Percentiles rank a stretch among this genome's conserved stretches.
phyloP scores from a whole-genome alignment of 2,888 invertebrate species.

The Ormyrus nitidulus region DNA sequence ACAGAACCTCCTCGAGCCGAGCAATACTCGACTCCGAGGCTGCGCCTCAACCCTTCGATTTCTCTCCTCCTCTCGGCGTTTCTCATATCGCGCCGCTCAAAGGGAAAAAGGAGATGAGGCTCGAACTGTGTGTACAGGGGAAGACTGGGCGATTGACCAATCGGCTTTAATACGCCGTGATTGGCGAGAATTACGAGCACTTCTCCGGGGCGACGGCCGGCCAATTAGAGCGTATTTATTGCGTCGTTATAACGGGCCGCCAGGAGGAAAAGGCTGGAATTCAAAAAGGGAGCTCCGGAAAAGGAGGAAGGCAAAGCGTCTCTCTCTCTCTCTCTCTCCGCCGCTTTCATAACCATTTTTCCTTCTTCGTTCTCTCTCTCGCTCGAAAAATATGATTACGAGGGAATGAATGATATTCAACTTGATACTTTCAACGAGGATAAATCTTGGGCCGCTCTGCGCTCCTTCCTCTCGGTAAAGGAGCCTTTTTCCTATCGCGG shows the following conservation, averaged over 20 bases:
- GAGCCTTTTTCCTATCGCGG: background rate
- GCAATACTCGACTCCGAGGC: background rate
- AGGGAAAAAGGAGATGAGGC: background rate
- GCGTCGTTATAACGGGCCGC: conserved; percentile 24
- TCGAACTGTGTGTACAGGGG: background rate
- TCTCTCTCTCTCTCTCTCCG: background rate
- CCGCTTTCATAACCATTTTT: conserved; percentile 11
- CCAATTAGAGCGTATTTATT: conserved; percentile 48
- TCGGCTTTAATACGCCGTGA: conserved; percentile 27
- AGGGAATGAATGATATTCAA: conserved; percentile 39
- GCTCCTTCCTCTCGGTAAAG: too few relatives aligned
- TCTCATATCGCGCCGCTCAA: conserved; percentile 32
- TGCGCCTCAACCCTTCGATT: background rate
- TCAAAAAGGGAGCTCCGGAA: conserved; percentile 3
- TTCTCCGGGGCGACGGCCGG: background rate
- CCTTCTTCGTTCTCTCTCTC: background rate
- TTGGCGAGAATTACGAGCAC: conserved; percentile 35
- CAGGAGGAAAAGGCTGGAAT: conserved; percentile 2
- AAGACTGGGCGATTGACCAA: conserved; percentile 29
- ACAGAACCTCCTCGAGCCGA: conserved; percentile 6
- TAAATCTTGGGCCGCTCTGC: conserved; percentile 25
- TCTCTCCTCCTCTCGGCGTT: background rate
- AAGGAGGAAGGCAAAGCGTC: background rate
- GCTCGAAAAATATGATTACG: conserved; percentile 29
- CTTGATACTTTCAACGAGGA: conserved; percentile 31